phyloP scores from a whole-genome alignment of 2,797 vertebrate genomes.

The Crenuchus spilurus region DNA sequence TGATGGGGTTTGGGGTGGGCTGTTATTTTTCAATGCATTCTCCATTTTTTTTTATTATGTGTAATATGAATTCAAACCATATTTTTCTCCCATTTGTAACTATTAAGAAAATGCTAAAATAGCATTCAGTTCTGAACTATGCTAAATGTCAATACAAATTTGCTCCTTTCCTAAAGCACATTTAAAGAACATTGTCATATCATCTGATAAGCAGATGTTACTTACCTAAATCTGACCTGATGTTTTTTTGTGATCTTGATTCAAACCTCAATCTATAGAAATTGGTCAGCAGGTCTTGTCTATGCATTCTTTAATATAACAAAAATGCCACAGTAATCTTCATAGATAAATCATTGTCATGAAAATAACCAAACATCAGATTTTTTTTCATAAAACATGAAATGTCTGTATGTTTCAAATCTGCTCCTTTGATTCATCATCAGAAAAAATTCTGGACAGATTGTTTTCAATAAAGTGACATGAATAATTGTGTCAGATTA shows the following conservation, averaged over 20 bases:
- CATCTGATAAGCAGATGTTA: slow-evolving; percentile 27
- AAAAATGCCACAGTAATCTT: slow-evolving; percentile 2
- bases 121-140: slow-evolving; percentile 35
- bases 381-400: slow-evolving; percentile 9
- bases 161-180: slow-evolving; percentile 3
- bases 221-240: neutral
- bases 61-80: slow-evolving; percentile 58
- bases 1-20: neutral
- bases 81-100: slow-evolving; percentile 54
- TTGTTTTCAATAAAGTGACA: slow-evolving; percentile 79
- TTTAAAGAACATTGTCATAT: neutral
- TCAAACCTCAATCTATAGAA: slow-evolving; percentile 19
- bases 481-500: slow-evolving; percentile 44
- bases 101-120: slow-evolving; percentile 43
- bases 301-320: slow-evolving; percentile 48
- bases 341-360: neutral
- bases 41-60: slow-evolving; percentile 45
- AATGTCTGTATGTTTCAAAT: slow-evolving; percentile 52
- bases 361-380: slow-evolving; percentile 1
- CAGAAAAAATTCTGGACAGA: slow-evolving; percentile 69
- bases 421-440: slow-evolving; percentile 59
- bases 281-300: slow-evolving; percentile 42
- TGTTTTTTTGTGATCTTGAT: slow-evolving; percentile 32
- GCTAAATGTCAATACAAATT: slow-evolving; percentile 33
- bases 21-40: slow-evolving; percentile 9